These are phyloP conservation scores for Streptopelia turtur DNA, from an alignment of 2,797 vertebrate genomes.

Conservation along the genomic window DNA sequence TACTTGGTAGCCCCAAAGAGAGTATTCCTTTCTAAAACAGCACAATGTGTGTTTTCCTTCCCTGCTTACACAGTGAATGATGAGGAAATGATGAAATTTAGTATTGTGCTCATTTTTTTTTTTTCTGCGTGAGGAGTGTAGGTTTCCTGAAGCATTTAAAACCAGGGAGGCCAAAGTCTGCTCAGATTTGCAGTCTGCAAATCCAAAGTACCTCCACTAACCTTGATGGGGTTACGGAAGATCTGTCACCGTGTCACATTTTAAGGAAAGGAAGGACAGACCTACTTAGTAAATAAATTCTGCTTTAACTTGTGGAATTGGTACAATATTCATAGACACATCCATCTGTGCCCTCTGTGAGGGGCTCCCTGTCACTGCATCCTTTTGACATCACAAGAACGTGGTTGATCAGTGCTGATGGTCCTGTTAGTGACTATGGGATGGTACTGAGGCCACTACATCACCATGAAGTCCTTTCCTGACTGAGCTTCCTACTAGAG, in stretches of 20 bases:
- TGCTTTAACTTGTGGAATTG: not conserved
- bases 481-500: not conserved
- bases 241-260: not conserved
- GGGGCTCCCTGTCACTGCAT: not conserved
- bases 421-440: not conserved
- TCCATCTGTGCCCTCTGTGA: not conserved
- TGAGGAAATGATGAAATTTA: constrained; percentile 45
- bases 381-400: not conserved
- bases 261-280: not conserved
- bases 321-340: not conserved
- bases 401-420: not conserved
- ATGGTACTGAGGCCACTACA: not conserved
- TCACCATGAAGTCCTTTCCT: not conserved
- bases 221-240: not conserved
- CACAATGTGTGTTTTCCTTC: constrained; percentile 36
- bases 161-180: not conserved
- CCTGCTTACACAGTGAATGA: constrained; percentile 15
- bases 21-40: not conserved
- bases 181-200: not conserved
- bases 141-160: constrained; percentile 27
- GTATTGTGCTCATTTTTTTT: not conserved
- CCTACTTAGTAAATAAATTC: not conserved
- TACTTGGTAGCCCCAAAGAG: not conserved
- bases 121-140: not conserved
- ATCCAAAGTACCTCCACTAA: not conserved